Evolutionary conservation across 2,888 invertebrate species (phyloP).

Genomic region (Maniola hyperantus): DNA sequence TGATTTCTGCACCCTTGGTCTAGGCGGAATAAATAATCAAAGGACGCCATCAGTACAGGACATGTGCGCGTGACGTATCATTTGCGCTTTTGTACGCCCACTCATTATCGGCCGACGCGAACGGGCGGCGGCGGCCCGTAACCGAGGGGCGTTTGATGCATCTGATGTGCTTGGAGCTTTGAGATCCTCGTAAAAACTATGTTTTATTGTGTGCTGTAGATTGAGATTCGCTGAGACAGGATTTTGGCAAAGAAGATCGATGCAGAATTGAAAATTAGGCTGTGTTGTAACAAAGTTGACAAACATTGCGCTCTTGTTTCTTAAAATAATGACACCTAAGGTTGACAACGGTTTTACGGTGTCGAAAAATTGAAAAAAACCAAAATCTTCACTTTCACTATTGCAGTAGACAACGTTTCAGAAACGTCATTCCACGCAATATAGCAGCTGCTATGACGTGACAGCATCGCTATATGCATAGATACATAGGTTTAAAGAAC

Average conservation of each 20-base stretch:
- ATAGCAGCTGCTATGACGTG: too few relatives aligned
- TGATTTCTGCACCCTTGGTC: constrained; percentile 34
- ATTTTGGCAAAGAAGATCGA: neutral
- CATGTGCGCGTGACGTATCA: constrained; percentile 73
- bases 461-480: neutral
- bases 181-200: constrained; percentile 8
- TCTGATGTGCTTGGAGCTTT: constrained; percentile 34
- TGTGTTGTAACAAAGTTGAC: neutral
- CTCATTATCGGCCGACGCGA: constrained; percentile 51
- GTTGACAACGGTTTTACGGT: too few relatives aligned
- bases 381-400: too few relatives aligned
- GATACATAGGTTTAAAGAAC: neutral
- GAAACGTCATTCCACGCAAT: too few relatives aligned
- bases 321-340: too few relatives aligned
- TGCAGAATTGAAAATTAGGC: neutral
- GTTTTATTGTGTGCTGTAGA: neutral
- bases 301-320: too few relatives aligned
- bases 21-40: constrained; percentile 48
- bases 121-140: constrained; percentile 29
- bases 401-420: too few relatives aligned
- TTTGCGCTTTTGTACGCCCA: constrained; percentile 73
- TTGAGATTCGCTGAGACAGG: neutral
- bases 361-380: too few relatives aligned
- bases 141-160: constrained; percentile 40
- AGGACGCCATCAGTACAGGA: constrained; percentile 35